Evolutionary conservation across 2,113 vertebrate genomes (phyloP), one percentile per base, ranked within the genome.

Genomic region (Myrmophylax atrothorax): DNA sequence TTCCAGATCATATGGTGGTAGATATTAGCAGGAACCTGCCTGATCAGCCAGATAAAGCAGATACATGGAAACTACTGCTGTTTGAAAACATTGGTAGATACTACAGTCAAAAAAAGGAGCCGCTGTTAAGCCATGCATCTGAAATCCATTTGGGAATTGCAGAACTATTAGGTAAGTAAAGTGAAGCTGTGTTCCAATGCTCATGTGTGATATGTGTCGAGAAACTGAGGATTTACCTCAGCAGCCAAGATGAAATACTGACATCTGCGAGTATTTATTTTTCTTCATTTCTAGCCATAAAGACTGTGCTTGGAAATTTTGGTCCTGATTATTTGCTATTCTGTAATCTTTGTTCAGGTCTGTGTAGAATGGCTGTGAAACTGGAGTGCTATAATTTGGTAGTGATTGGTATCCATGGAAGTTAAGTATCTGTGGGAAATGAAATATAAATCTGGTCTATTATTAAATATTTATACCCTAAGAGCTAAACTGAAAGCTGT

Each of bases 131-230:
- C 95, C 98, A 99, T 7, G 96, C 99, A 17, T 98, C 99, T 52
- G 99, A 99, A 93, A 98, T 99, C 82, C 99, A 99, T 84, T 98
- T 98, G 6, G 99, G 99, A 83, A 99, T 99, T 95, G 98, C 99
- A 10, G 99, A 99, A 73, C 98, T 99, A 3, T 84, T 99, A 6
- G 99, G 99, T 99, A 96, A 98, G 98, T 89, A 81, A 92, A 68
- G 75, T 3, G 49, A 49, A 78, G 23, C 37, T 62, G 8, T 49
- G 9, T 29, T 84, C 18, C 22, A 52, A 28, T 73, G 68, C 18
- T 80, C 63, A 5, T 24, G 28, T 40, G 69, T 70, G 42, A 26
- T 4, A n/a, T 3, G 7, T 44, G 18, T 29, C 84, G 29, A 67
- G 49, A 81, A 80, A 58, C 10, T 42, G 29, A 49, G 19, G 40